Evolutionary conservation across 2,888 invertebrate species (phyloP).

Genomic region (Limnephilus auricula): DNA sequence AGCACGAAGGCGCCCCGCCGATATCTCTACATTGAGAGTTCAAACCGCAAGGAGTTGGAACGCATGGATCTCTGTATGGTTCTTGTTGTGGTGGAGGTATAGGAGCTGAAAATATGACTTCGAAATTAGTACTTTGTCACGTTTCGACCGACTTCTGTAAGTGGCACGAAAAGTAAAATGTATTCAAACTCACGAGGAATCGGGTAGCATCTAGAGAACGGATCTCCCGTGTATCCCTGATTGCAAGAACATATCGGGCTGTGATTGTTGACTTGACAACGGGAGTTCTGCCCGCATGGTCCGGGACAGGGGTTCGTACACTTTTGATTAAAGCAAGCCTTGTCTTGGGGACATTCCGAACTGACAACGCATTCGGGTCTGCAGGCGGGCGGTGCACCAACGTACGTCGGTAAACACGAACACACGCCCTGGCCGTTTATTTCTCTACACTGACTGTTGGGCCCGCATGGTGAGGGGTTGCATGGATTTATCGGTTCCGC

Average conservation of each 20-base stretch:
- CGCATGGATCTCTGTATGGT: conserved; percentile 78
- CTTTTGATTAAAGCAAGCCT: conserved; percentile 86
- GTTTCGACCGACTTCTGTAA: not conserved
- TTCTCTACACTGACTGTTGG: conserved; percentile 86
- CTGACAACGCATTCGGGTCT: conserved; percentile 88
- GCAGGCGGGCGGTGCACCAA: conserved; percentile 87
- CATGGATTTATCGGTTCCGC: conserved; percentile 76
- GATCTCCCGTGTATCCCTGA: conserved; percentile 81
- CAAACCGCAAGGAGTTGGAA: conserved; percentile 83
- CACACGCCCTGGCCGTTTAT: conserved; percentile 85
- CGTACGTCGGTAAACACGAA: conserved; percentile 84
- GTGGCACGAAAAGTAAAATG: conserved; percentile 62
- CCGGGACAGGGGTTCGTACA: conserved; percentile 88
- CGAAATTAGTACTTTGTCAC: conserved; percentile 58
- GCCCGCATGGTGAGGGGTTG: conserved; percentile 84
- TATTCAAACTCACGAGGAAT: conserved; percentile 75
- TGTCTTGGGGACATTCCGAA: conserved; percentile 84
- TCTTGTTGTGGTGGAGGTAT: conserved; percentile 72
- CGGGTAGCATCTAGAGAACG: conserved; percentile 81
- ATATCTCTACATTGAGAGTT: conserved; percentile 79
- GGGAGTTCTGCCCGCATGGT: conserved; percentile 82
- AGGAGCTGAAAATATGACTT: conserved; percentile 69
- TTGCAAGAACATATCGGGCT: conserved; percentile 88
- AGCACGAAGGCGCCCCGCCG: conserved; percentile 79
- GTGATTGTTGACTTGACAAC: conserved; percentile 87